phyloP scores from a whole-genome alignment of 2,888 invertebrate species.

The Dryocosmus kuriphilus region DNA sequence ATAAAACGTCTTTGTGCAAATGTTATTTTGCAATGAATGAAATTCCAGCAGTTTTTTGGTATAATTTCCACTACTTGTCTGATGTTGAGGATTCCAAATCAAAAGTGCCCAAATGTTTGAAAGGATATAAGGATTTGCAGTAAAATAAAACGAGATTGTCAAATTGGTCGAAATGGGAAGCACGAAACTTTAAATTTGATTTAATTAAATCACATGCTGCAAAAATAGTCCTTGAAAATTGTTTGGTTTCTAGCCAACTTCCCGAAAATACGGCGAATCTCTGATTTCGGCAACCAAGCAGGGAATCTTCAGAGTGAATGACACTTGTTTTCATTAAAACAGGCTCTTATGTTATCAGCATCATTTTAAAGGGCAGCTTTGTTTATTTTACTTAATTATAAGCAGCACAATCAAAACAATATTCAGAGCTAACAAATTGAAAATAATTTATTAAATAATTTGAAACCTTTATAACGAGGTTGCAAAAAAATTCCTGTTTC shows the following conservation, averaged over 20 bases:
- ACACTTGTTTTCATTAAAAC: neutral
- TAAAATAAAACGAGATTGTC: too few species aligned
- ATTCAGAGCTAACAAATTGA: neutral
- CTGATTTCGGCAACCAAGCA: conserved; percentile 2
- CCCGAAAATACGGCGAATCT: neutral
- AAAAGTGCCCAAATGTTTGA: neutral
- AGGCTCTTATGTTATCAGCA: neutral
- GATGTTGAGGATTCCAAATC: neutral
- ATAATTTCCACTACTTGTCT: neutral
- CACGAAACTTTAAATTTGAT: neutral
- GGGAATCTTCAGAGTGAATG: conserved; percentile 8
- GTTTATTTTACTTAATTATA: neutral
- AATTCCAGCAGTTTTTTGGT: neutral
- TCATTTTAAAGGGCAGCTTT: neutral
- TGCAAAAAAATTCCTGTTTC: neutral
- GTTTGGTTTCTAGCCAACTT: neutral
- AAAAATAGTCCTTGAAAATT: neutral
- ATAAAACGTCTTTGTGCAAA: neutral
- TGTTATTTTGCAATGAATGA: neutral
- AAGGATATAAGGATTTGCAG: too few species aligned
- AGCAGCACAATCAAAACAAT: neutral
- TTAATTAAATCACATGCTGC: neutral
- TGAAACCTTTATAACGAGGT: neutral
- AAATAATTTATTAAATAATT: neutral
- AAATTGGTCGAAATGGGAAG: neutral